Percentiles rank a stretch among this genome's conserved stretches.
These are phyloP conservation scores for Chlorops oryzae DNA, from an alignment of 1,140 invertebrate species.

Conservation along the genomic window DNA sequence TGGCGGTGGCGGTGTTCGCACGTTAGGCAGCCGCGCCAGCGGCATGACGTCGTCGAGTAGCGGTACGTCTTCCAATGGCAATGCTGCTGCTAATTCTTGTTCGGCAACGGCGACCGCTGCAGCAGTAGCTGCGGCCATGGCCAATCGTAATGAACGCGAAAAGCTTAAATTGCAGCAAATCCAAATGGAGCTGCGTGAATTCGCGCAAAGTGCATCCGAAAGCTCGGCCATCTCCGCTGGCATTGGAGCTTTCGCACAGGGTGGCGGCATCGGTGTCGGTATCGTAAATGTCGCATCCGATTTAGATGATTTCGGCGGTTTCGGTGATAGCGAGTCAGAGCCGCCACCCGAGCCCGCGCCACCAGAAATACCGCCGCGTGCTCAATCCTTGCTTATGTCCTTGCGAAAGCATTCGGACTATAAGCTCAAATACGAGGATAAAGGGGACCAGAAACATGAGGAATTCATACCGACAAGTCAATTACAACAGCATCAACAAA, in stretches of 20 bases:
- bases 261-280: constrained; percentile 7
- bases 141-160: constrained; percentile 19
- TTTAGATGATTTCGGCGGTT: constrained; percentile 10
- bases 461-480: constrained; percentile 46
- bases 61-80: constrained; percentile 50
- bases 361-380: constrained; percentile 61
- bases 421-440: constrained; percentile 46
- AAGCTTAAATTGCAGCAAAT: constrained; percentile 20
- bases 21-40: constrained; percentile 40
- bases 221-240: constrained; percentile 1
- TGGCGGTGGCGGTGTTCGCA: constrained; percentile 16
- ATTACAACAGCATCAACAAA: constrained; percentile 29
- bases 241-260: constrained; percentile 7
- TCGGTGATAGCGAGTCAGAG: constrained; percentile 49
- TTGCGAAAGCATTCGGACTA: constrained; percentile 44
- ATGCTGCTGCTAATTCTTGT: constrained; percentile 2
- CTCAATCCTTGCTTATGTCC: constrained; percentile 57
- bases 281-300: too few relatives aligned
- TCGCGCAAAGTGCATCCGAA: constrained; percentile 9
- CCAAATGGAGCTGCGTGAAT: constrained; percentile 17
- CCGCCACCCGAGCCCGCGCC: constrained; percentile 64
- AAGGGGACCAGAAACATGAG: constrained; percentile 47
- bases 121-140: constrained; percentile 17
- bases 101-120: constrained; percentile 14
- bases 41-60: constrained; percentile 54